Base-by-base conservation (phyloP, 2,888 invertebrate genomes). In the Hemicrepidius hirtus region DNA sequence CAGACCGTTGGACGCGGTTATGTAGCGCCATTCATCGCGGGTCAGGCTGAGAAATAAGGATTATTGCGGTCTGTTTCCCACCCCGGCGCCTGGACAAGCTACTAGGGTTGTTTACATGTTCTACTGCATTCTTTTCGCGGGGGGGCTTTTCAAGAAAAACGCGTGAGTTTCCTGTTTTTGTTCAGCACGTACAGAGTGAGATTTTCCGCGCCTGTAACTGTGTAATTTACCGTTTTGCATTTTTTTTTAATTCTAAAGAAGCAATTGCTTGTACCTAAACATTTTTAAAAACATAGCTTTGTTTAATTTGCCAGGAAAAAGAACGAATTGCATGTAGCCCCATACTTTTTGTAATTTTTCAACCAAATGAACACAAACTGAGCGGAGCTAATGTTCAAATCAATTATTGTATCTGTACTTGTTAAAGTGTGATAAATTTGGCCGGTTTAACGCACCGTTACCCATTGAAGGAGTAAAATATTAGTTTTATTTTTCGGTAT, bases 21-120 rank as follows among this genome's bases (percentile, higher is more conserved):
- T 72, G 68, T 72, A 53, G 41, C 28, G 64, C 69, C 37, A 73
- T 73, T 73, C 64, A 72, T 72, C 71, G 59, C 53, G 57, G 53
- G 67, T 62, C 59, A 41, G 49, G 50, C 24, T 53, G 55, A 62
- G 71, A 63, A 70, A 67, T 71, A 71, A 68, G 63, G 72, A 72
- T 72, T 72, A 72, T 68, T 68, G 63, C 72, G 68, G 72, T 72
- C 67, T 46, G 72, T 72, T 72, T 72, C 68, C 66, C 57, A 64
- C 41, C 35, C 37, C 46, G 62, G 63, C 68, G 67, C 63, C 68
- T 57, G 46, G 60, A 68, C 72, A 62, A 49, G 35, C 64, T 32
- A 68, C 72, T 37, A 55, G 41, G 46, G 46, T 63, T 72, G 71
- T 71, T 71, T 71, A 65, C 71, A 66, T 66, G 60, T 57, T 53